Conservation (phyloP, 2,797 vertebrate genomes). For the Eulemur mongoz region DNA sequence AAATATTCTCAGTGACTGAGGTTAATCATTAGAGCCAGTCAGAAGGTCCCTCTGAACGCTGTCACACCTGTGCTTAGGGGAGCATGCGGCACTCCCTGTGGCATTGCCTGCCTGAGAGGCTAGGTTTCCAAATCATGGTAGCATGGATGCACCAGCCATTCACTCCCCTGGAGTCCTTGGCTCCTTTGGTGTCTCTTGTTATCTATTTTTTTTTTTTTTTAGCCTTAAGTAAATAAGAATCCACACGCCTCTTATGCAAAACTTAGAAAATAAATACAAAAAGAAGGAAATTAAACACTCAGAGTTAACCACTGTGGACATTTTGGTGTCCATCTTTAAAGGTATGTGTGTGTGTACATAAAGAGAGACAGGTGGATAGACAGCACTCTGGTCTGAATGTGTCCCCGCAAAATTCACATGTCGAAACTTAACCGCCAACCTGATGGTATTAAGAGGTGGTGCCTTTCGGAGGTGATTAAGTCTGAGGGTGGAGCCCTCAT, state of each 20-base stretch:
- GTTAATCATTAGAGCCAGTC: neutral
- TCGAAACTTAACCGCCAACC: neutral
- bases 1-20: neutral
- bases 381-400: neutral
- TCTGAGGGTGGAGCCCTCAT: no score
- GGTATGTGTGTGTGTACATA: no score
- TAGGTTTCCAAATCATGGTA: neutral
- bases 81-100: no score
- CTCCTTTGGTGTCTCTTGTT: neutral
- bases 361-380: neutral
- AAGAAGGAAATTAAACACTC: neutral
- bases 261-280: neutral
- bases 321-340: neutral
- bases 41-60: fast-evolving
- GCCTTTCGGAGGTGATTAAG: neutral
- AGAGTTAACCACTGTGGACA: neutral
- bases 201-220: neutral
- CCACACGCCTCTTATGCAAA: neutral
- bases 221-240: neutral
- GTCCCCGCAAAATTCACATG: neutral
- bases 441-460: neutral
- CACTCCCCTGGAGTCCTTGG: neutral
- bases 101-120: neutral
- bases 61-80: neutral
- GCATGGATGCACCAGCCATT: fast-evolving